Base-by-base conservation (phyloP, 2,797 vertebrate genomes). In the Chaetophractus vellerosus region DNA sequence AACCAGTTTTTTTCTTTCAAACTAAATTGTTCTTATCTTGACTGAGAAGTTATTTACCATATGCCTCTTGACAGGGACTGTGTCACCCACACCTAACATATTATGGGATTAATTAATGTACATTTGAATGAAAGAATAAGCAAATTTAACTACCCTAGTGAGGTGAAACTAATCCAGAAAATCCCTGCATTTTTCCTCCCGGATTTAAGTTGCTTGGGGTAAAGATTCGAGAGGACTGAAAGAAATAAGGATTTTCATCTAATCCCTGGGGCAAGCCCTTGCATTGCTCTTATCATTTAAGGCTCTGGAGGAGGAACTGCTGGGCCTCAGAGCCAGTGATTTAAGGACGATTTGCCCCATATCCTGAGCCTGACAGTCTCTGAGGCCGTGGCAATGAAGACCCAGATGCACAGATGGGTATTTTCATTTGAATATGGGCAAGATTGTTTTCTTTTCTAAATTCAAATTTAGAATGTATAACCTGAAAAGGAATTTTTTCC, bases 1-100 rank as follows among this genome's bases (percentile, higher is more conserved):
- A 78, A 69, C 12, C 41, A 79, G 75, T 50, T 71, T 79, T 79
- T 55, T 26, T 71, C 41, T 86, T 79, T 92, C 38, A 59, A 79
- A 61, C 79, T 50, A 61, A 92, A 50, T 50, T 38, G 38, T 61
- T 7, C 6, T 63, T 24, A 71, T 69, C 14, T 19, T 21, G 52
- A 69, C 57, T 24, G 38, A 72, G 38, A 66, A 45, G 64, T 36
- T 86, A 24, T 61, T 86, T n/a, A 3, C 50, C 15, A 52, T 16
- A 15, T 52, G 50, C 12, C 15, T 52, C 45, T 45, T 45, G 45
- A 45, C 45, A 45, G 45, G 45, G 31, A 85, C 24, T 36, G 16
- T 50, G n/a, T 50, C 52, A 59, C 63, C 12, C n/a, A n/a, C 24
- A 61, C 38, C 72, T 41, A 14, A 71, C 6, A 52, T 23, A 63